Conservation (phyloP, 2,888 invertebrate genomes). For the Boloria selene region DNA sequence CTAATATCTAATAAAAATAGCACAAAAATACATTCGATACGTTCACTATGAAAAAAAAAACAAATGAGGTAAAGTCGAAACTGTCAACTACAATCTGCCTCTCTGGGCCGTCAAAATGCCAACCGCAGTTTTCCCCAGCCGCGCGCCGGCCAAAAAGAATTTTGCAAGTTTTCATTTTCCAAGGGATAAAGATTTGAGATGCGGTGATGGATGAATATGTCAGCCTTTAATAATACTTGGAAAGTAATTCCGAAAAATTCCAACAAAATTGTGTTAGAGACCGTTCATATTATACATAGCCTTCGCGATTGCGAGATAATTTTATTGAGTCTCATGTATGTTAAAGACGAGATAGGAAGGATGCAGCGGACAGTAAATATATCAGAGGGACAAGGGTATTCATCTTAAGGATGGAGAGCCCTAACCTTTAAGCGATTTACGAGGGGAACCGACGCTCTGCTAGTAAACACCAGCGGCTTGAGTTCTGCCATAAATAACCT, state of each 20-base stretch:
- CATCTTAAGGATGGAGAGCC: constrained; percentile 76
- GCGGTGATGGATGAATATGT: constrained; percentile 45
- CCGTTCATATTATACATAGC: neutral
- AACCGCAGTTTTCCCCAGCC: constrained; percentile 36
- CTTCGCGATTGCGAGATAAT: neutral
- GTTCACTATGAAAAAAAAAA: constrained; percentile 27
- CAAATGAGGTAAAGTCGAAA: constrained; percentile 38
- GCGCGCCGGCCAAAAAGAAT: constrained; percentile 35
- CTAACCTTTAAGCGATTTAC: constrained; percentile 80
- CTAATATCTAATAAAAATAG: constrained; percentile 11
- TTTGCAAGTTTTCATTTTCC: constrained; percentile 41
- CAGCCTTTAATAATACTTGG: constrained; percentile 43
- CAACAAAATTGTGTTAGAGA: constrained; percentile 12
- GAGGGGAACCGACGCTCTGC: constrained; percentile 63
- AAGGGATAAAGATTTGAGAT: constrained; percentile 38
- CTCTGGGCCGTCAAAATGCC: constrained; percentile 41
- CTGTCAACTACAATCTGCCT: constrained; percentile 40
- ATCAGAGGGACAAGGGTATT: constrained; percentile 76
- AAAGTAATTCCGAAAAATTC: constrained; percentile 34
- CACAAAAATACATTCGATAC: constrained; percentile 6
- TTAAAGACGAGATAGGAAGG: constrained; percentile 26
- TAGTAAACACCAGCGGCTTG: constrained; percentile 52
- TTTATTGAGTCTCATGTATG: constrained; percentile 20
- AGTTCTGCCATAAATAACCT: constrained; percentile 42
- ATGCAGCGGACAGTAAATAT: constrained; percentile 74